phyloP scores from a whole-genome alignment of 1,140 invertebrate species.

The Pachypsylla venusta region DNA sequence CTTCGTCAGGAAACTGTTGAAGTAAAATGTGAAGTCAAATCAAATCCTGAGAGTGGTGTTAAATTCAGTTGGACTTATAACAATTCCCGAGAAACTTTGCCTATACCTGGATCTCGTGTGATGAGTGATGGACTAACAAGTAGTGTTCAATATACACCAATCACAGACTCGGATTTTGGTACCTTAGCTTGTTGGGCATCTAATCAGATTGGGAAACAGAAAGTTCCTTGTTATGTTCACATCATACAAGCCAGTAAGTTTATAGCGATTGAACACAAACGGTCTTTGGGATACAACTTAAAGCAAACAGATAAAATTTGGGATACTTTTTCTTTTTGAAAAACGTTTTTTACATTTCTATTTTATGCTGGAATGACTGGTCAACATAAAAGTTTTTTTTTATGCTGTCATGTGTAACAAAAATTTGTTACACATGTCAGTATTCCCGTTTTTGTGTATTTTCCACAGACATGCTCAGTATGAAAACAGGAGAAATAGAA shows the following conservation, averaged over 20 bases:
- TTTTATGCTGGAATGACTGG: too few species aligned
- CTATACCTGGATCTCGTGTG: conserved; percentile 48
- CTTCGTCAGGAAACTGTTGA: conserved; percentile 69
- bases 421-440: too few species aligned
- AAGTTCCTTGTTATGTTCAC: conserved; percentile 72
- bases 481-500: too few species aligned
- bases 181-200: conserved; percentile 68
- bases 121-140: conserved; percentile 46
- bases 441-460: too few species aligned
- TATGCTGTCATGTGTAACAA: too few species aligned
- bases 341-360: too few species aligned
- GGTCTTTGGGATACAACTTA: too few species aligned
- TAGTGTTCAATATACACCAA: conserved; percentile 66
- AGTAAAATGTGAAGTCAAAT: conserved; percentile 67
- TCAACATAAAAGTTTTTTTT: too few species aligned
- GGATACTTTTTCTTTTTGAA: too few species aligned
- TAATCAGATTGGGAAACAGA: conserved; percentile 65
- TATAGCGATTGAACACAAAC: too few species aligned
- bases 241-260: conserved; percentile 56
- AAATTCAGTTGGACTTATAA: conserved; percentile 81
- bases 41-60: conserved; percentile 56
- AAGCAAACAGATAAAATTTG: too few species aligned
- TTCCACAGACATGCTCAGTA: too few species aligned
- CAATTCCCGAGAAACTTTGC: conserved; percentile 56
- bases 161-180: conserved; percentile 72